These are phyloP conservation scores for Xiphophorus birchmanni DNA, from an alignment of 2,797 vertebrate species.

Conservation along the genomic window DNA sequence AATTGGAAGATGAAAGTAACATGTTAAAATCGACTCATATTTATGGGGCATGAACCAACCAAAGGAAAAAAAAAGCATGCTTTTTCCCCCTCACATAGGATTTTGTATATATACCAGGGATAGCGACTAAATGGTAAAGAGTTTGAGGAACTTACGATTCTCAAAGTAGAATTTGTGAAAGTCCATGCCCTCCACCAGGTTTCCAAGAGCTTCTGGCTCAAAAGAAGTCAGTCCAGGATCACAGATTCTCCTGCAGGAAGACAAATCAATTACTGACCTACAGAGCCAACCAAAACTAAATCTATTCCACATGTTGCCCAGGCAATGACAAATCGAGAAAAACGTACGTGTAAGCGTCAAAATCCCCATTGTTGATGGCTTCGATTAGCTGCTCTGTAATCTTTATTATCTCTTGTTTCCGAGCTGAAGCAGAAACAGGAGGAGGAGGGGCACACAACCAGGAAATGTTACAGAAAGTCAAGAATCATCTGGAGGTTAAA, in stretches of 20 bases:
- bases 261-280: slow-evolving; percentile 9
- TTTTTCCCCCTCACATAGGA: no score
- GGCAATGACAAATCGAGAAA: background rate
- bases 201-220: slow-evolving; percentile 97
- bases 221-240: slow-evolving; percentile 98
- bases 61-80: no score
- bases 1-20: background rate
- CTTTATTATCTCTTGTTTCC: slow-evolving; percentile 99
- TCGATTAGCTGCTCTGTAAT: slow-evolving; percentile 99
- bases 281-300: background rate
- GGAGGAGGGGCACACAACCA: background rate
- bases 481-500: slow-evolving; percentile 13
- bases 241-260: slow-evolving; percentile 91
- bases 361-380: slow-evolving; percentile 99
- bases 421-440: slow-evolving; percentile 78
- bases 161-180: slow-evolving; percentile 99
- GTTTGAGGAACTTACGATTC: slow-evolving; percentile 85
- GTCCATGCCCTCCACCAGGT: slow-evolving; percentile 99
- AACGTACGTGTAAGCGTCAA: slow-evolving; percentile 98
- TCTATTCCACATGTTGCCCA: background rate
- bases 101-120: background rate
- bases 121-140: background rate
- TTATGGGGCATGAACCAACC: background rate
- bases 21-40: background rate
- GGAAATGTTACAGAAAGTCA: slow-evolving; percentile 23